Percentiles rank a stretch among this genome's conserved stretches.
phyloP scores from a whole-genome alignment of 2,797 vertebrate species.

The Pempheris klunzingeri region DNA sequence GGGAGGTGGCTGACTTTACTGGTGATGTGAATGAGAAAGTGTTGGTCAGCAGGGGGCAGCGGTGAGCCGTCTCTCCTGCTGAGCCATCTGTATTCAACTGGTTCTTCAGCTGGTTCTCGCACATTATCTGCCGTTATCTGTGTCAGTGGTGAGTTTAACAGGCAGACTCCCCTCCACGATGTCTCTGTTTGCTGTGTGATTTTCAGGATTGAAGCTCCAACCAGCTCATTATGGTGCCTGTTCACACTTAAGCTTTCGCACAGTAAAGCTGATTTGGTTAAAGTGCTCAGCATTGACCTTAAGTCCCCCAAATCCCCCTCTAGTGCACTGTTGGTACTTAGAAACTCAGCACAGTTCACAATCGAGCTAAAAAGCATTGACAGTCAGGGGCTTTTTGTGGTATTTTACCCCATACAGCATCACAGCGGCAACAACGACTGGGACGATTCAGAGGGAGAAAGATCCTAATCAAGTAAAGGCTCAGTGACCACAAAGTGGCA shows the following conservation, averaged over 20 bases:
- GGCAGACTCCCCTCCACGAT: slow-evolving; percentile 31
- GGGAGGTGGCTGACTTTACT: neutral
- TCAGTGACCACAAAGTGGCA: no score
- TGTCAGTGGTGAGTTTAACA: slow-evolving; percentile 31
- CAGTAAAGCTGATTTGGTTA: slow-evolving; percentile 53
- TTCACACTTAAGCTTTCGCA: slow-evolving; percentile 43
- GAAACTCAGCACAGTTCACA: slow-evolving; percentile 25
- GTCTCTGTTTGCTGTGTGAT: slow-evolving; percentile 58
- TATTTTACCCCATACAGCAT: neutral
- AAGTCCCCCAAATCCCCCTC: slow-evolving; percentile 45
- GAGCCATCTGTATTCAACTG: rapidly evolving
- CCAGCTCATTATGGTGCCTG: slow-evolving; percentile 49
- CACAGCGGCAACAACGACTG: neutral
- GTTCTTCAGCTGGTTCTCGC: neutral
- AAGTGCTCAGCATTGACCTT: slow-evolving; percentile 57
- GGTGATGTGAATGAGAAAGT: neutral
- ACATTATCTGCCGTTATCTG: slow-evolving; percentile 38
- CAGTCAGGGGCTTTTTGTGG: neutral
- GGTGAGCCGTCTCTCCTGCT: neutral
- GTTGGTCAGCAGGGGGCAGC: slow-evolving; percentile 40
- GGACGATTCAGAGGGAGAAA: neutral
- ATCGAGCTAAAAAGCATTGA: neutral
- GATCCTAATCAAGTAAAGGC: no score
- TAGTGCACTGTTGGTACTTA: slow-evolving; percentile 25
- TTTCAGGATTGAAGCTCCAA: slow-evolving; percentile 42